A percentile compares a stretch with the other conserved stretches of the same genome.
These are phyloP conservation scores for Atopsyche davidsoni DNA, from an alignment of 1,140 invertebrate genomes.

Conservation along the genomic window DNA sequence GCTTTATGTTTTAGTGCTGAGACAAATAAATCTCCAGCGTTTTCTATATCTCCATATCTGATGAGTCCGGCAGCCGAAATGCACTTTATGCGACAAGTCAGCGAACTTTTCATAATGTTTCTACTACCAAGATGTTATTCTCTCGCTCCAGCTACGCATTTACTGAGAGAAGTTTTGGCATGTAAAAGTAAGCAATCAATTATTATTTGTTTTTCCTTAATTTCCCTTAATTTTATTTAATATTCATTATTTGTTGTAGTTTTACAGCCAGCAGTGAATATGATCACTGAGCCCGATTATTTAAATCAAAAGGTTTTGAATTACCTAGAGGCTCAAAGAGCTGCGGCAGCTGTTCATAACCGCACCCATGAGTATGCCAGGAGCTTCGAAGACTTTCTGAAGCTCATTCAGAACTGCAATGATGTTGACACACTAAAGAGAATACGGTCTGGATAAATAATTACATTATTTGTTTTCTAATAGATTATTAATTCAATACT, in stretches of 20 bases:
- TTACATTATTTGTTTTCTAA: no score
- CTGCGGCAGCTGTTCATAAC: constrained; percentile 69
- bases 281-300: constrained; percentile 83
- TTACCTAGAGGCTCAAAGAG: constrained; percentile 73
- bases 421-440: constrained; percentile 79
- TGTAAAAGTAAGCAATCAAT: constrained; percentile 65
- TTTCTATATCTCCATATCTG: constrained; percentile 70
- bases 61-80: constrained; percentile 66
- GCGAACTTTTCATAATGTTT: constrained; percentile 74
- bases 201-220: constrained; percentile 7
- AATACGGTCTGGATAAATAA: constrained; percentile 67
- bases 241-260: constrained; percentile 52
- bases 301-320: constrained; percentile 82
- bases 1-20: constrained; percentile 43
- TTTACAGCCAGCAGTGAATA: constrained; percentile 74
- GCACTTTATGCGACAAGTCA: constrained; percentile 73
- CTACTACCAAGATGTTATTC: constrained; percentile 76
- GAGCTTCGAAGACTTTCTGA: constrained; percentile 84
- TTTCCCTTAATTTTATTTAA: no score
- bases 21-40: constrained; percentile 57
- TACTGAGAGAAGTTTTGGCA: constrained; percentile 76
- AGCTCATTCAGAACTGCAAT: constrained; percentile 73
- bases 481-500: no score
- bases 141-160: constrained; percentile 65
- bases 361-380: constrained; percentile 82